Conservation (phyloP, 2,888 invertebrate genomes). For the Arctia plantaginis region DNA sequence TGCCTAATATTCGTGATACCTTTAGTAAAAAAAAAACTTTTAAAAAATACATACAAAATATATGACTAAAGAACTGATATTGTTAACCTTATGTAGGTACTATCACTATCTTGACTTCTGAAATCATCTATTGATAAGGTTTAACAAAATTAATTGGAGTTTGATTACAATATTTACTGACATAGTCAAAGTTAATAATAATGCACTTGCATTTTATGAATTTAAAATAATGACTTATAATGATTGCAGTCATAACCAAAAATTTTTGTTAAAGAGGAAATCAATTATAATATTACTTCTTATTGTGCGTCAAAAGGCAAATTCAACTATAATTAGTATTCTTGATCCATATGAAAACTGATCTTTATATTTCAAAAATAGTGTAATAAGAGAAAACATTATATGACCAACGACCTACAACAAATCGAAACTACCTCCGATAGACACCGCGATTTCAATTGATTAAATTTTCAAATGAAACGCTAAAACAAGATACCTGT, state of each 20-base stretch:
- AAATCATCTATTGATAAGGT: not conserved
- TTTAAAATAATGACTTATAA: no score
- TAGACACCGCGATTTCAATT: slow-evolving; percentile 25
- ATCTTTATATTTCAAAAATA: slow-evolving; percentile 21
- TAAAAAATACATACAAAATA: no score
- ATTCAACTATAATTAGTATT: not conserved
- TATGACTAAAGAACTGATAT: no score
- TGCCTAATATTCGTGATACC: no score
- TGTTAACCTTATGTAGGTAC: not conserved
- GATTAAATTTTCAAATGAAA: slow-evolving; percentile 13
- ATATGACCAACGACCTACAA: slow-evolving; percentile 53
- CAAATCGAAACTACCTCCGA: slow-evolving; percentile 37
- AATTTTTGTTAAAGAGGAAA: no score
- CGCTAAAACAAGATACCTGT: slow-evolving; percentile 44
- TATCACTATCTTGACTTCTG: not conserved
- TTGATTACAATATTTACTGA: no score
- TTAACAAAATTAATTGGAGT: no score
- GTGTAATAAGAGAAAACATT: slow-evolving; percentile 42
- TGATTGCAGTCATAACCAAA: no score
- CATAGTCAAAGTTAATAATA: no score
- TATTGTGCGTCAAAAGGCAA: not conserved
- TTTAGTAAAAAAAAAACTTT: no score
- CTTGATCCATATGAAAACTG: slow-evolving; percentile 9
- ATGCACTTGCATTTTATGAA: no score
- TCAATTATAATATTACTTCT: no score